Base-by-base conservation (phyloP, 2,797 vertebrate species). In the Petrocephalus schoutedeni region DNA sequence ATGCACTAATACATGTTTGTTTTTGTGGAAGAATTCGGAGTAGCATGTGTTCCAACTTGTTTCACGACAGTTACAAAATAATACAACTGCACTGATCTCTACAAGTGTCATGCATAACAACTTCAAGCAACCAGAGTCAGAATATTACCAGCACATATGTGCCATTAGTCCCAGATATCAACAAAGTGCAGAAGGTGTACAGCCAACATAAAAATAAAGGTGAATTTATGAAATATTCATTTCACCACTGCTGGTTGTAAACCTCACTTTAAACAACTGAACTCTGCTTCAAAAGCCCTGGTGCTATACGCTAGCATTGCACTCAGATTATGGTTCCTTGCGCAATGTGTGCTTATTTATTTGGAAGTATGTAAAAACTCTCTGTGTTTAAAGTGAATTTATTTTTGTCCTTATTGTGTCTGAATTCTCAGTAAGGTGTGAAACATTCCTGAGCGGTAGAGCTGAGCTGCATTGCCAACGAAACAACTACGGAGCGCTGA, bases 171-270 rank as follows among this genome's bases (percentile, higher is more conserved):
- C 23, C 54, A 56, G 23, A 41, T 41, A 45, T 77, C 36, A 41
- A 45, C 71, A 77, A 45, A 16, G 71, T 77, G 71, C 36, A 8
- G 16, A 16, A 77, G 36, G 5, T 74, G 28, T 74, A 16, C 32
- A 41, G 67, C 21, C 80, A 84, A 84, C 12, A 21, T 5, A 54
- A 54, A 84, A 53, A 54, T 54, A 0, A 45, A 49, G 41, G 77
- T n/a, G n/a, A 82, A 82, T 84, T 84, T 10, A 54, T 84, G 10
- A 84, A 54, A 84, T 84, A 85, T 85, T 28, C 58, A 32, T 85
- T 57, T 85, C 53, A 85, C 14, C 16, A 16, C 23, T 8, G 32
- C 84, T 12, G 14, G 9, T 12, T 36, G n/a, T n/a, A 51, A 49
- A 23, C 80, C 80, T 45, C n/a, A 58, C 3, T 85, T 57, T n/a